Base-by-base conservation (phyloP, 2,888 invertebrate species). In the Orthonychiurus folsomi region DNA sequence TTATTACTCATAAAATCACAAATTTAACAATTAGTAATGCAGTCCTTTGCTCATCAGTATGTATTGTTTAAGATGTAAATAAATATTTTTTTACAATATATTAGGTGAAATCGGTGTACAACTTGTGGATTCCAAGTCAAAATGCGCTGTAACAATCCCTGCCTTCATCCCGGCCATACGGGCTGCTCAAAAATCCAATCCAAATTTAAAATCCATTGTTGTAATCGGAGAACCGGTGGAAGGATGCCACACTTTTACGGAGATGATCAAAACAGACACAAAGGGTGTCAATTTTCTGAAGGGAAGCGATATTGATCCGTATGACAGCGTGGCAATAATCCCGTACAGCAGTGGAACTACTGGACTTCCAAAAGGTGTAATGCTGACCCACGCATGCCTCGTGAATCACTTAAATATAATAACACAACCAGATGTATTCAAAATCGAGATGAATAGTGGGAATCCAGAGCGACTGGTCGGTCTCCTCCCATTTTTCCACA, bases 281-380 rank as follows among this genome's bases (percentile, higher is more conserved):
- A 58, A n/a, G 5, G 68, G 68, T 3, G 62, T 54, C 3, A 63
- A 66, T 21, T 68, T 70, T 56, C 50, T 63, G 0, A 64, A 63
- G 37, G 68, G 70, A 0, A 52, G 60, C 12, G 37, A 65, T 20
- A 65, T 68, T 23, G 63, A 70, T 26, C 64, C 68, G 0, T 53
- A 54, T 3, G 24, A 66, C 9, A 60, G 64, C 55, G 59, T 65
- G 1, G 65, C 64, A 1, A 2, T 63, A 12, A 48, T 70, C 2
- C 69, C 66, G 0, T 69, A 63, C 52, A 64, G 66, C 3, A 66
- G 67, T 5, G 68, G 68, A 21, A 70, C 68, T 0, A 69, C 74
- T 5, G 90, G 90, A 0, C 80, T 87, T 74, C 88, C 89, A 0
- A 89, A 89, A 78, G 88, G 88, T 1, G 89, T 89, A 0, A 83